Conservation (phyloP, 1,140 invertebrate genomes). For the Hyles vespertilio region DNA sequence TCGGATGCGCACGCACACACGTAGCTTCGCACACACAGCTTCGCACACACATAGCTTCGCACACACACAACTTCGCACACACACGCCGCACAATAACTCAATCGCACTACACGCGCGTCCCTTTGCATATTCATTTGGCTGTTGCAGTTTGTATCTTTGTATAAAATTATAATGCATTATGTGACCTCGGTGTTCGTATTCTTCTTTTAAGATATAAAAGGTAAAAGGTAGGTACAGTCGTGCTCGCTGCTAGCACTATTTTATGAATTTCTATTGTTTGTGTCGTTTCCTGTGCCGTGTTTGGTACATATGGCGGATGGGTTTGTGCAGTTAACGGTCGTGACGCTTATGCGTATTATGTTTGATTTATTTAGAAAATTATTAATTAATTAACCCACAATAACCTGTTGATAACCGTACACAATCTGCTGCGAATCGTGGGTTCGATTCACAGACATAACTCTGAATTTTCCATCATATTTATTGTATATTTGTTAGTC, state of each 20-base stretch:
- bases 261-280: constrained; percentile 13
- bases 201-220: constrained; percentile 42
- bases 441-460: too few relatives aligned
- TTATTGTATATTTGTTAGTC: too few relatives aligned
- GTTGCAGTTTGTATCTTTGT: constrained; percentile 69
- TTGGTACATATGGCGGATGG: background rate
- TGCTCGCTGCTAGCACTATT: constrained; percentile 18
- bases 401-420: too few relatives aligned
- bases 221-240: constrained; percentile 18
- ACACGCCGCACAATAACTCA: constrained; percentile 61
- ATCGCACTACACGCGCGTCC: constrained; percentile 54
- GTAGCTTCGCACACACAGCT: constrained; percentile 21
- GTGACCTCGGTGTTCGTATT: constrained; percentile 40
- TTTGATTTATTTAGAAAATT: too few relatives aligned
- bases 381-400: too few relatives aligned
- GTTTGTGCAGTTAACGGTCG: too few relatives aligned
- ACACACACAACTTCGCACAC: constrained; percentile 35
- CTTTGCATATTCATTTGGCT: constrained; percentile 70
- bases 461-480: too few relatives aligned
- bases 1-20: constrained; percentile 46
- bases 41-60: constrained; percentile 6
- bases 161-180: constrained; percentile 74
- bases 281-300: constrained; percentile 1
- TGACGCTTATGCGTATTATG: too few relatives aligned
- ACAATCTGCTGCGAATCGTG: too few relatives aligned